phyloP scores from a whole-genome alignment of 2,797 vertebrate genomes.

The Gymnocypris eckloni region DNA sequence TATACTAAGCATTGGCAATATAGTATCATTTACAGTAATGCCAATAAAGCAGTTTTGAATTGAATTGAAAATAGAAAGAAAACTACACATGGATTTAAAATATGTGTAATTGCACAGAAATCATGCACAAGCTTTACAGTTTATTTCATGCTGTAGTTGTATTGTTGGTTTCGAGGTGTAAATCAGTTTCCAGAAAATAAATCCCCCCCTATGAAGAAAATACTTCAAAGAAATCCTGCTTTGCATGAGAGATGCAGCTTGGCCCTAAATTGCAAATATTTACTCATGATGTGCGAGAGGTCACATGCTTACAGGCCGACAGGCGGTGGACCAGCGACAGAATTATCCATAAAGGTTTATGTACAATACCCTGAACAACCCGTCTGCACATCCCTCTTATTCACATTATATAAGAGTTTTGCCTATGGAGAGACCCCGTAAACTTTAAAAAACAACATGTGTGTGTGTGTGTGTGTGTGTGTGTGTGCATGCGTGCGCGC shows the following conservation, averaged over 20 bases:
- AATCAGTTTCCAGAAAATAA: slow-evolving; percentile 14
- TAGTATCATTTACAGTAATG: too few species aligned
- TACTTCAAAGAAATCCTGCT: slow-evolving; percentile 15
- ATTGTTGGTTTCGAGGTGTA: background rate
- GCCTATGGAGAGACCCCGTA: too few species aligned
- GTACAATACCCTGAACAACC: too few species aligned
- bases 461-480: too few species aligned
- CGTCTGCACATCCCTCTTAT: too few species aligned
- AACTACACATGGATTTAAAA: background rate
- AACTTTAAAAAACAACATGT: too few species aligned
- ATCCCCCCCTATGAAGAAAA: background rate
- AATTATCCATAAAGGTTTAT: slow-evolving; percentile 41
- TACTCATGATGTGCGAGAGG: slow-evolving; percentile 73
- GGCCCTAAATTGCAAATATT: slow-evolving; percentile 75
- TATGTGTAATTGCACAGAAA: background rate
- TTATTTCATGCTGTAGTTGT: background rate
- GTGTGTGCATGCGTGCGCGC: too few species aligned
- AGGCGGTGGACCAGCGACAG: slow-evolving; percentile 55
- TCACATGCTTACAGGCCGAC: slow-evolving; percentile 74
- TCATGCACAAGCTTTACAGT: background rate
- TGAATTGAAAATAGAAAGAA: too few species aligned
- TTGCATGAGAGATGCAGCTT: slow-evolving; percentile 26
- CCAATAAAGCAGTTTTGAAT: too few species aligned
- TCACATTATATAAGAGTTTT: too few species aligned
- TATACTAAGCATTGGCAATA: too few species aligned